Evolutionary conservation across 2,113 vertebrate species (phyloP), one percentile per base, ranked within the genome.

Genomic region (Ibidorhyncha struthersii): DNA sequence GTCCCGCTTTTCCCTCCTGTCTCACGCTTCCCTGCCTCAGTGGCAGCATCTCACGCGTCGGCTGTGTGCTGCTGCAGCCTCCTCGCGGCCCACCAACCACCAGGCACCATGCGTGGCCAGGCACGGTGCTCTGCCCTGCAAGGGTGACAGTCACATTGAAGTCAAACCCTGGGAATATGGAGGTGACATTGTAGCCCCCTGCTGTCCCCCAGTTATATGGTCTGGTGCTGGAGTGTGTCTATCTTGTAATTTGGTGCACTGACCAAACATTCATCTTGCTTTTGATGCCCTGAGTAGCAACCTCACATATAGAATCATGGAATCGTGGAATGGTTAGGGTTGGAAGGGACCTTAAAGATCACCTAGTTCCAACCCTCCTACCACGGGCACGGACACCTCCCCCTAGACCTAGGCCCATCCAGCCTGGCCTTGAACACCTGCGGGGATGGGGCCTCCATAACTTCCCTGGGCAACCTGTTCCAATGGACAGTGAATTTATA

Each of bases 161-260:
- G 20, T 56, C 40, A 71, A 52, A 45, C 8, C 3, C 3, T 65
- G 29, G 26, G 36, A 72, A 40, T 22, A 43, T 7, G 21, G 52
- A 76, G 62, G 20, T 72, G 80, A 49, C 6, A 1, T 17, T 25
- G 10, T 4, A 71, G 38, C 18, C 15, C 12, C 22, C 17, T 71
- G 18, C 14, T 4, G 1, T 56, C 34, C 25, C 19, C 53, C 12
- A 30, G 17, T 26, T 61, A 0, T 2, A 8, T 21, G 17, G 30
- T 32, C 63, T 86, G 59, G 9, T 6, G 8, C 38, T n/a, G 34
- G 38, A 65, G 49, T 32, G 2, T 9, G 1, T 30, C 45, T 78
- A 0, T 9, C 49, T 40, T 58, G 4, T 40, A 29, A n/a, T n/a
- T 23, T 58, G 55, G 11, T 45, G 55, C 45, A 17, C 7, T 36